phyloP scores from a whole-genome alignment of 2,113 vertebrate genomes.

The Sorex fumeus region DNA sequence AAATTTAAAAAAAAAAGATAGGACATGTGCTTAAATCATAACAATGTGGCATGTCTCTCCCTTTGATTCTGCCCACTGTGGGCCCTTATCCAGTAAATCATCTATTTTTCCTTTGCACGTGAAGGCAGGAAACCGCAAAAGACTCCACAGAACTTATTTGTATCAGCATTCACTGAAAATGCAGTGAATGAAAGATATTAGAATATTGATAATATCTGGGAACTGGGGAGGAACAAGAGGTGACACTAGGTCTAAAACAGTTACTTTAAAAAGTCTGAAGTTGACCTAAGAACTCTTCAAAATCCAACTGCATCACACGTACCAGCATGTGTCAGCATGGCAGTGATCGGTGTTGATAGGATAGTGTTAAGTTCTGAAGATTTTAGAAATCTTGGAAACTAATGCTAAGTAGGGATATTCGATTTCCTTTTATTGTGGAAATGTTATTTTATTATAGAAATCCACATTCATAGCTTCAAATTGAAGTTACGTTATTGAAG shows the following conservation, averaged over 20 bases:
- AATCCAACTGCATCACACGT: too few relatives aligned
- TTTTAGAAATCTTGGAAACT: conserved; percentile 27
- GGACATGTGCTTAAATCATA: neutral
- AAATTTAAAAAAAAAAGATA: too few relatives aligned
- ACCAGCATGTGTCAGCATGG: neutral
- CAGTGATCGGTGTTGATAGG: neutral
- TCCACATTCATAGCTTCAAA: neutral
- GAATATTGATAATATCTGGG: neutral
- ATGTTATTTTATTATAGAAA: conserved; percentile 39
- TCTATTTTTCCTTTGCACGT: conserved; percentile 7
- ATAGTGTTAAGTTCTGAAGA: neutral
- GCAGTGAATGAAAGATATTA: neutral
- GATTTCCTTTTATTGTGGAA: neutral
- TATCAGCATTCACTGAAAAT: conserved; percentile 32
- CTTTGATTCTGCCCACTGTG: conserved; percentile 34
- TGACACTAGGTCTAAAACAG: neutral
- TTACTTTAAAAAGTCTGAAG: neutral
- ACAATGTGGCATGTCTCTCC: neutral
- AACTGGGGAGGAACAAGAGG: neutral
- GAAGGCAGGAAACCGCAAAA: neutral
- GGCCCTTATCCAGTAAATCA: neutral
- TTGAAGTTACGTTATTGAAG: neutral
- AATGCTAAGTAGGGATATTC: neutral
- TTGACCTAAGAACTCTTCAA: too few relatives aligned
- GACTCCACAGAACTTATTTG: neutral